Base-by-base conservation (phyloP, 2,113 vertebrate species). In the Poeciliopsis retropinna region DNA sequence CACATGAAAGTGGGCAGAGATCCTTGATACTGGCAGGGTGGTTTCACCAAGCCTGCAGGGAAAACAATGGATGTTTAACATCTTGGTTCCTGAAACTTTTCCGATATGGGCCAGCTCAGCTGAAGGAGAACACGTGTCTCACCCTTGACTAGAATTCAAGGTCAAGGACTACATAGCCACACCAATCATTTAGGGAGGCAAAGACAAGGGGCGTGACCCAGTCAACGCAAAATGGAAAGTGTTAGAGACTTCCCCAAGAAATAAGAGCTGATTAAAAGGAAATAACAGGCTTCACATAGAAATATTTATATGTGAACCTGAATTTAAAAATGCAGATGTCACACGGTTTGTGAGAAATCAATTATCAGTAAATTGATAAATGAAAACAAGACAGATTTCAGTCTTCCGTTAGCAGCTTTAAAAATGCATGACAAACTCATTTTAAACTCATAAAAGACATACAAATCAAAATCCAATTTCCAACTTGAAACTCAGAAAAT, bases 31-130 rank as follows among this genome's bases (percentile, higher is more conserved):
- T 88, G 85, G 86, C 85, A 83, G 82, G 81, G 83, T 70, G 85
- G 69, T 91, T 92, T 92, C 88, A 90, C 60, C 72, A 14, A 85
- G 83, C 71, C 74, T 25, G 22, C 73, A 62, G 34, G 15, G 70
- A 82, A 86, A 92, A 94, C 91, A 94, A 94, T 92, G 78, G 84
- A 54, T 89, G 88, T 94, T 95, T 93, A 93, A 89, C 79, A 82
- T 75, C 71, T 70, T 81, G 78, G 88, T 92, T 93, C 91, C 93
- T 92, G 86, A 86, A 90, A 83, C 41, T 79, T 88, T 92, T 89
- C 84, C 87, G 87, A 82, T 75, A 76, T 31, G 76, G 81, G 62
- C 73, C 65, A 73, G 84, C 81, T 90, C 82, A 73, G 77, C 69
- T 71, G 30, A 61, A 54, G 73, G 67, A 88, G 74, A 89, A 81